Base-by-base conservation (phyloP, 2,888 invertebrate species). In the Eristalis arbustorum region DNA sequence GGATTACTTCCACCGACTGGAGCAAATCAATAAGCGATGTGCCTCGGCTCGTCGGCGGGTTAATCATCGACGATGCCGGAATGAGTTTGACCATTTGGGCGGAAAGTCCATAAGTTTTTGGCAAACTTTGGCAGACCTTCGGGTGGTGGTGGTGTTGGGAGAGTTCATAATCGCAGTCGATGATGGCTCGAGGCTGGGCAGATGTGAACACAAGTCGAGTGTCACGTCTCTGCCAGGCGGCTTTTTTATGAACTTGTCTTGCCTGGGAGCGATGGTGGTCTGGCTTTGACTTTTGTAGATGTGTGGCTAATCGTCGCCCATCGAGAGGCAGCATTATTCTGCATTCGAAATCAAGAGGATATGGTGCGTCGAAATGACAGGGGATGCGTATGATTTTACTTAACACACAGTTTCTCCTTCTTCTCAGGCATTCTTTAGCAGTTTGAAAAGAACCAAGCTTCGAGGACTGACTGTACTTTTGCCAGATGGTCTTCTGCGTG, bases 11-110 rank as follows among this genome's bases (percentile, higher is more conserved):
- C 56, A 57, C 49, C 31, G 31, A 57, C 22, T 56, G 68, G 14
- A 56, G 22, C 18, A 68, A 68, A 68, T 68, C 68, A 68, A 68
- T 68, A 49, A 49, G 49, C 49, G 49, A 49, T 49, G 18, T 18
- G 49, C 18, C n/a, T 49, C 49, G 49, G 31, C 31, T 49, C 49
- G 49, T 8, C 31, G 31, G 31, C 31, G 31, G 49, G 49, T 49
- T 49, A 49, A 49, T 49, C 49, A 18, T 49, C 49, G 49, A 49
- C 49, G 49, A 49, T 49, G 49, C 18, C n/a, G 49, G 49, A 49
- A 49, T 18, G 49, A 49, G 49, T 6, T 8, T 49, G 49, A 8
- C 18, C 49, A 49, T 18, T 49, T 8, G 18, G 49, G 49, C 18
- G 49, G 5, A 49, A 49, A 49, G 49, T 49, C 8, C 18, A 5